Evolutionary conservation across 2,797 vertebrate genomes (phyloP), one percentile per base, ranked within the genome.

Genomic region (Sorex maritimensis): DNA sequence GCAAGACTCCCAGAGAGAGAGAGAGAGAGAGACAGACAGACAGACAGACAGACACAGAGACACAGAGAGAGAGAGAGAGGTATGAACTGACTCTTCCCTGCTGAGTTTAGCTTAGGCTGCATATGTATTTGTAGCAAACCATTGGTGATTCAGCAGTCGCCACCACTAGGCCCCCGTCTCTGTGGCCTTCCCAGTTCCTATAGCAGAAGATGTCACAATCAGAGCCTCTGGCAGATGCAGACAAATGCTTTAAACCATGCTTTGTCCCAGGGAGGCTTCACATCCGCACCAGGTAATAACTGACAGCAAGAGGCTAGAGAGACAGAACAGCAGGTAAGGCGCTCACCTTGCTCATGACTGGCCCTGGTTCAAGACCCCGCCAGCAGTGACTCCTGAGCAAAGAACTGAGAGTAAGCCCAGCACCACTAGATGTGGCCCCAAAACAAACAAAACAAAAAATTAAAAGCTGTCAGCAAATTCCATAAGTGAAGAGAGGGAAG

Each of bases 391-490:
- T 55, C 52, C 52, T 55, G 52, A 55, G 52, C 52, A 55, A 13
- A 55, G 52, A 55, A 17, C 52, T 4, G 17, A 55, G 52, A 55
- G 52, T 14, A 55, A 55, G 52, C 52, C 17, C 52, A 55, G 52
- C 13, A 14, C 52, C 52, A 14, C 52, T 55, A 55, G 52, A 55
- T 55, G 52, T 55, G 52, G 52, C 52, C 17, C 52, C 17, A 55
- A 55, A 55, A 55, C 52, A 55, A 55, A 55, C 41, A 44, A 44
- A 44, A 44, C 41, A 55, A 4, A 55, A 52, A 52, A 52, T 7
- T 52, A 12, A 15, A 55, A 17, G 38, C 81, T 52, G 24, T 87
- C 88, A 95, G 85, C 12, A 91, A 72, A 89, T 61, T 71, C 38
- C 85, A 2, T 82, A 21, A 15, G 28, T 41, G n/a, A 84, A 91